Evolutionary conservation across 2,888 invertebrate genomes (phyloP), one percentile per base, ranked within the genome.

Genomic region (Suillia variegata): DNA sequence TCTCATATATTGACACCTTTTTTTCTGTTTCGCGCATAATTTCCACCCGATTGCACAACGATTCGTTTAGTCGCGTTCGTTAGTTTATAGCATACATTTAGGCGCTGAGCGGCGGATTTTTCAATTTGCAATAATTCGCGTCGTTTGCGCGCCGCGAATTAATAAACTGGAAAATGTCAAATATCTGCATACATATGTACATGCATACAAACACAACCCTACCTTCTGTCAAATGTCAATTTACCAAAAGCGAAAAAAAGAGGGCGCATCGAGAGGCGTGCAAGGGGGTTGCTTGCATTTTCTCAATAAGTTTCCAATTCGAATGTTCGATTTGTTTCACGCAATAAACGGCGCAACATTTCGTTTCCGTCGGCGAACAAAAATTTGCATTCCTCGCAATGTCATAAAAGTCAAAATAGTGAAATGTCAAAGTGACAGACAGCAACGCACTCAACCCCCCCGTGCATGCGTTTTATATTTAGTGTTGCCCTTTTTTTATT

Each of bases 111-210:
- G 3, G 38, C 38, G 38, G 10, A 22, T 48, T 38, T 66, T 65
- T 57, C 60, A 59, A 65, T 75, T 76, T 75, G 73, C 74, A 67
- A 74, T 74, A 77, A 77, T 70, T 74, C 74, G n/a, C n/a, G 70
- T 69, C 67, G 70, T 71, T 77, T 74, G 71, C n/a, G n/a, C n/a
- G n/a, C n/a, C n/a, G 70, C 70, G 76, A 74, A 71, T 75, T 78
- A 77, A 78, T 74, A 77, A 76, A 73, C 66, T 77, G 77, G 75
- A 78, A 78, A 78, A 74, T 71, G 54, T 45, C 56, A 33, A 57
- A 49, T 54, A 52, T 42, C 57, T 59, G 52, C 59, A 48, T 56
- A 38, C 56, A 26, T 50, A 42, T 56, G 20, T 56, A 56, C 49
- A 59, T 56, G 59, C 47, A 54, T 38, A 51, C 31, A 56, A 56